Evolutionary conservation across 2,113 vertebrate genomes (phyloP), one percentile per base, ranked within the genome.

Genomic region (Zootoca vivipara): DNA sequence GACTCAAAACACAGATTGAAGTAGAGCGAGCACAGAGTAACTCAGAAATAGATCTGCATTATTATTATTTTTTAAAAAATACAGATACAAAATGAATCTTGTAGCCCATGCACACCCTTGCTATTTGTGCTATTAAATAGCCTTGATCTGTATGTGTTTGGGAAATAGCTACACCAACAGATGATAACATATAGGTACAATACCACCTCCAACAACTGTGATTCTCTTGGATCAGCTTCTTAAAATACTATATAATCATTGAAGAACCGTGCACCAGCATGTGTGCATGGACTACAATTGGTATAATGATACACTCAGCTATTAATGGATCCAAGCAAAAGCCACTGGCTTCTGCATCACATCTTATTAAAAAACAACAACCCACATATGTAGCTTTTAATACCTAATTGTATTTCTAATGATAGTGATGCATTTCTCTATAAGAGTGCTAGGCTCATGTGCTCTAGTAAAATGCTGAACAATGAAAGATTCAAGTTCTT

Each of bases 401-500:
- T 56, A 38, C 13, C 5, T 67, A 88, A 78, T 78, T 88, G 62
- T 18, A 30, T 82, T 87, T 82, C 70, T 69, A 80, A 58, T 73
- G 46, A 82, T n/a, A 85, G 67, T 10, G 24, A 5, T 58, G 67
- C 62, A 69, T 9, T 20, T 89, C 62, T 85, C n/a, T 40, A 79
- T 85, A 70, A 52, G 1, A 52, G 30, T 5, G 35, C 56, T 0
- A 62, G n/a, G 5, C 74, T 85, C 64, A 38, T 26, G 0, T 80
- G 73, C 40, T 86, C 78, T 26, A 38, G 30, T 85, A 70, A 67
- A 86, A 1, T 2, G 18, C 30, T 24, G 42, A 28, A 40, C 82
- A 80, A 26, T 83, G 87, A 94, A 86, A 92, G 40, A 84, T 26
- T 33, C 35, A 83, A 33, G 73, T 78, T 64, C 69, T 87, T 92